Percentiles rank a stretch among this genome's conserved stretches.
Evolutionary conservation across 2,113 vertebrate genomes (phyloP).

Genomic region (Bubalus kerabau): DNA sequence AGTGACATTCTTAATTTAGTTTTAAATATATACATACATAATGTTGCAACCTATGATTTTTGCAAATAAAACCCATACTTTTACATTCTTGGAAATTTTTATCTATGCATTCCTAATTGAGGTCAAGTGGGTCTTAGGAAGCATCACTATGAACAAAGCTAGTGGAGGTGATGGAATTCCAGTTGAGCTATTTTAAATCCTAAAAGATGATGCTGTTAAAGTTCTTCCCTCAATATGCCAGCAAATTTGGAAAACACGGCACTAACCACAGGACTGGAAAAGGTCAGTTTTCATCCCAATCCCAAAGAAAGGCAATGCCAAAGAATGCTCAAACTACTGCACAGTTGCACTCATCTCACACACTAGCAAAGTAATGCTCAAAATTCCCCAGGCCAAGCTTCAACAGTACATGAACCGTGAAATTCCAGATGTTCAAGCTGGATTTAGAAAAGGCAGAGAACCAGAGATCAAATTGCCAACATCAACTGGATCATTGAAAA

Average conservation of each 20-base stretch:
- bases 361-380: too few species aligned
- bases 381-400: too few species aligned
- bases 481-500: too few species aligned
- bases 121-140: neutral
- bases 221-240: neutral
- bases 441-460: too few species aligned
- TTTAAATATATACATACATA: neutral
- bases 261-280: neutral
- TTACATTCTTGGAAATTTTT: neutral
- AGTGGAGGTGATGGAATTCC: neutral
- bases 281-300: neutral
- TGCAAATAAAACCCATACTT: neutral
- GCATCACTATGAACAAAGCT: neutral
- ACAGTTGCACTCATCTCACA: too few species aligned
- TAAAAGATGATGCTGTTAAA: neutral
- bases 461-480: too few species aligned
- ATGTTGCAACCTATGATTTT: neutral
- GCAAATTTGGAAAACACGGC: neutral
- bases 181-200: neutral
- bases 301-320: neutral
- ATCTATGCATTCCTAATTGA: neutral
- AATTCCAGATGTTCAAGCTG: too few species aligned
- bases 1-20: neutral
- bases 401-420: too few species aligned
- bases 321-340: too few species aligned